phyloP scores from a whole-genome alignment of 2,888 invertebrate genomes.

The Lissocephala sabroskyi region DNA sequence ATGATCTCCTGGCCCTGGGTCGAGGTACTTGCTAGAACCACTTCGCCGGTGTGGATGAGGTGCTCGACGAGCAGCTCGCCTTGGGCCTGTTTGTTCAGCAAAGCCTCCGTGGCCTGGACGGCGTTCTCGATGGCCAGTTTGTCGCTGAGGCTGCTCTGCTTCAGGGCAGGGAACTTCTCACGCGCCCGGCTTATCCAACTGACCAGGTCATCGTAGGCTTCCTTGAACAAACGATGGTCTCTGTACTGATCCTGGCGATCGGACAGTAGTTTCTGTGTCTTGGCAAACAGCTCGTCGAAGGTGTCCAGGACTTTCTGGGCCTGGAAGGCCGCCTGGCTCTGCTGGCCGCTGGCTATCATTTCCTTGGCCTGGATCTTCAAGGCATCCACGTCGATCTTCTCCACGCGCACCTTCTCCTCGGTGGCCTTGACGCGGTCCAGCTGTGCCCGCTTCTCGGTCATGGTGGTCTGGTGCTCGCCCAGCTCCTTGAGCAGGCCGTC shows the following conservation, averaged over 20 bases:
- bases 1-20: slow-evolving; percentile 85
- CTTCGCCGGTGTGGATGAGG: slow-evolving; percentile 89
- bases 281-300: slow-evolving; percentile 85
- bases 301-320: slow-evolving; percentile 88
- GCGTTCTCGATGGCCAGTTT: slow-evolving; percentile 91
- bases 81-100: slow-evolving; percentile 91
- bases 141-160: slow-evolving; percentile 87
- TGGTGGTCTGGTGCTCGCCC: slow-evolving; percentile 82
- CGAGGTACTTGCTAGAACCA: slow-evolving; percentile 88
- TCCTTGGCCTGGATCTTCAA: slow-evolving; percentile 88
- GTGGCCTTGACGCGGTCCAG: slow-evolving; percentile 87
- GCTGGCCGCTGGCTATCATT: slow-evolving; percentile 89
- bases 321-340: slow-evolving; percentile 85
- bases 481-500: slow-evolving; percentile 83
- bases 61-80: slow-evolving; percentile 91
- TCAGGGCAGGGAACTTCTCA: slow-evolving; percentile 90
- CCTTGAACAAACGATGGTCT: slow-evolving; percentile 91
- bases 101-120: slow-evolving; percentile 87
- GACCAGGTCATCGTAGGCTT: slow-evolving; percentile 90
- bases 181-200: slow-evolving; percentile 90
- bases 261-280: slow-evolving; percentile 82
- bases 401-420: slow-evolving; percentile 90
- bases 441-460: slow-evolving; percentile 89
- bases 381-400: slow-evolving; percentile 90
- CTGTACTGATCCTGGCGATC: slow-evolving; percentile 90